Evolutionary conservation across 2,113 vertebrate genomes (phyloP).

Genomic region (Conger conger): DNA sequence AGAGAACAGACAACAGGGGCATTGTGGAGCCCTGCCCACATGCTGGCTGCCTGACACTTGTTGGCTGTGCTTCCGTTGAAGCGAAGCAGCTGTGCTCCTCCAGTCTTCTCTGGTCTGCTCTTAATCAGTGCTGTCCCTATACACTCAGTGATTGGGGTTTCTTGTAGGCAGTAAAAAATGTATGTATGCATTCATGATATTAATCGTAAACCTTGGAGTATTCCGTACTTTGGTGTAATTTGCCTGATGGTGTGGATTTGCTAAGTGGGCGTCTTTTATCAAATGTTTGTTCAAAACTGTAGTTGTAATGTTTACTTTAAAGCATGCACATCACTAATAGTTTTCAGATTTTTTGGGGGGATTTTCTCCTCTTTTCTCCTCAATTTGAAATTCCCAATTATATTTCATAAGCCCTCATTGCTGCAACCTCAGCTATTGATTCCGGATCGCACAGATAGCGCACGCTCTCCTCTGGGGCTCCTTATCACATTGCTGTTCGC

Average conservation of each 20-base stretch:
- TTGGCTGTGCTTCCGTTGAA: not conserved
- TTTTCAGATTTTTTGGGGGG: too few species aligned
- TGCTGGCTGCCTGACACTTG: not conserved
- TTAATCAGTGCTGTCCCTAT: not conserved
- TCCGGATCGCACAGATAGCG: too few species aligned
- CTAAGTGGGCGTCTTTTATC: too few species aligned
- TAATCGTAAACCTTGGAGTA: not conserved
- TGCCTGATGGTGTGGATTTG: not conserved
- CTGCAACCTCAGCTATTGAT: too few species aligned
- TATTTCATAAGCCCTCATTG: too few species aligned
- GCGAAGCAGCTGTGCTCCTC: not conserved
- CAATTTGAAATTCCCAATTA: too few species aligned
- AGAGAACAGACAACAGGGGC: constrained; percentile 46
- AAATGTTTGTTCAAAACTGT: not conserved
- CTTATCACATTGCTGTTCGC: too few species aligned
- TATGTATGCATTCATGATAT: not conserved
- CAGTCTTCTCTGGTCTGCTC: not conserved
- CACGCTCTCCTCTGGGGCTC: too few species aligned
- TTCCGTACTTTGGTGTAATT: not conserved
- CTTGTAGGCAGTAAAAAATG: not conserved
- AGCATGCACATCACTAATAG: too few species aligned
- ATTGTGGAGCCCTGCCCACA: constrained; percentile 24
- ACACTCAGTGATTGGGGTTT: not conserved
- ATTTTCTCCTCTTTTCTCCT: too few species aligned
- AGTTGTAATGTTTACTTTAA: not conserved